These are phyloP conservation scores for Varanus salvator DNA, from an alignment of 2,113 vertebrate species.

Conservation along the genomic window DNA sequence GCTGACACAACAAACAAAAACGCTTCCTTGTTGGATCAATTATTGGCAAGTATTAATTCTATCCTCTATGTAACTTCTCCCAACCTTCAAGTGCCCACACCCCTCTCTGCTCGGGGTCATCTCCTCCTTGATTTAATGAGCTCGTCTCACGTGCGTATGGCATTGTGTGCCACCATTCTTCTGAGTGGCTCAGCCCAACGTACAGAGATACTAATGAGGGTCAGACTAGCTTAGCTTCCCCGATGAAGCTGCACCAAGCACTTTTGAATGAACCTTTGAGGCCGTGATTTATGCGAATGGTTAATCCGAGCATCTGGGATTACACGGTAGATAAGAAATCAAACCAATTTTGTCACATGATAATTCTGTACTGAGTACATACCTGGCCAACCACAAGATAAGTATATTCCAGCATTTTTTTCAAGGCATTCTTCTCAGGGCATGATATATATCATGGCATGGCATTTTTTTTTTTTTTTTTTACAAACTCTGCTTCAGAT, in stretches of 20 bases:
- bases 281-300: not conserved
- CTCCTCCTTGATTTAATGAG: not conserved
- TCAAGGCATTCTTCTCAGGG: not conserved
- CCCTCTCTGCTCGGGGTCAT: not conserved
- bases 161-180: not conserved
- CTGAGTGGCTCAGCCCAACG: not conserved
- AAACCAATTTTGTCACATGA: rapidly evolving
- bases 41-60: not conserved
- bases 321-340: not conserved
- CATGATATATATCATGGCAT: rapidly evolving
- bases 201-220: not conserved
- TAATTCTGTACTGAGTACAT: not conserved
- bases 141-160: too few relatives aligned
- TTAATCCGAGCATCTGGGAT: not conserved
- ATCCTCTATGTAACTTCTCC: not conserved
- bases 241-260: not conserved
- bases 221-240: not conserved
- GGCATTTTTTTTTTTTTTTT: not conserved
- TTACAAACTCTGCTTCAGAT: not conserved
- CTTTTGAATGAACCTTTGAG: not conserved
- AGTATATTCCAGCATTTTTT: not conserved
- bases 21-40: not conserved
- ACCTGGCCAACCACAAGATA: rapidly evolving
- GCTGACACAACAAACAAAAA: not conserved
- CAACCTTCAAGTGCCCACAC: not conserved